Conservation (phyloP, 2,797 vertebrate species). For the Pseudochirops corinnae region DNA sequence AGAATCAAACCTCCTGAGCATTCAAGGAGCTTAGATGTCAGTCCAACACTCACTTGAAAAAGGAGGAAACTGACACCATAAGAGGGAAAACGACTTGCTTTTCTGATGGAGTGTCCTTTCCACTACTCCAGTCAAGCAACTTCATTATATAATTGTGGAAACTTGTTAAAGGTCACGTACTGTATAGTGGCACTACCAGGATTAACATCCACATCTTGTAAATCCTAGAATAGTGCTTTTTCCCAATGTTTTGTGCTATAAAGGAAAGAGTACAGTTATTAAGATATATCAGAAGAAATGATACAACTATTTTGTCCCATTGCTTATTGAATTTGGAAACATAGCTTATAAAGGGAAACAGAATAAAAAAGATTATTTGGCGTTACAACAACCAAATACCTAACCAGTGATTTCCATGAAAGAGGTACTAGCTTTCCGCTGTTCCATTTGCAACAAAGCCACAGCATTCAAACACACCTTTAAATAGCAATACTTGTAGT, state of each 20-base stretch:
- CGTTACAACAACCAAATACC: constrained; percentile 18
- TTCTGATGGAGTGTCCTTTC: not conserved
- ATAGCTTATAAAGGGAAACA: not conserved
- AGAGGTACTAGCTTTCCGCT: not conserved
- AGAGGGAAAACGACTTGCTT: not conserved
- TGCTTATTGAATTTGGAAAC: not conserved
- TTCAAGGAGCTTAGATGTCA: not conserved
- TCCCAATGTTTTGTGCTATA: not conserved
- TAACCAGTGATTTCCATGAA: constrained; percentile 15
- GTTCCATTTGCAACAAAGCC: constrained; percentile 37
- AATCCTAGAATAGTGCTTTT: not conserved
- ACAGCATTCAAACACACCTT: constrained; percentile 64
- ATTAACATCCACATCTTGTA: not conserved
- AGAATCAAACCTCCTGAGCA: not conserved
- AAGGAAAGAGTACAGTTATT: not conserved
- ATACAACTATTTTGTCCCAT: not conserved
- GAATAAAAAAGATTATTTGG: not conserved
- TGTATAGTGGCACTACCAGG: not conserved
- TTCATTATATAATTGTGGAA: not conserved
- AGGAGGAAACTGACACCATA: not conserved
- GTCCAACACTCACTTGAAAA: not conserved
- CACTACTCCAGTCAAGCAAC: not conserved
- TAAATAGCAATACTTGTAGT: constrained; percentile 83
- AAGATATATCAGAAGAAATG: not conserved
- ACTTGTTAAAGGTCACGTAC: not conserved